These are phyloP conservation scores for Chelonus formosanus DNA, from an alignment of 2,888 invertebrate species.

Conservation along the genomic window DNA sequence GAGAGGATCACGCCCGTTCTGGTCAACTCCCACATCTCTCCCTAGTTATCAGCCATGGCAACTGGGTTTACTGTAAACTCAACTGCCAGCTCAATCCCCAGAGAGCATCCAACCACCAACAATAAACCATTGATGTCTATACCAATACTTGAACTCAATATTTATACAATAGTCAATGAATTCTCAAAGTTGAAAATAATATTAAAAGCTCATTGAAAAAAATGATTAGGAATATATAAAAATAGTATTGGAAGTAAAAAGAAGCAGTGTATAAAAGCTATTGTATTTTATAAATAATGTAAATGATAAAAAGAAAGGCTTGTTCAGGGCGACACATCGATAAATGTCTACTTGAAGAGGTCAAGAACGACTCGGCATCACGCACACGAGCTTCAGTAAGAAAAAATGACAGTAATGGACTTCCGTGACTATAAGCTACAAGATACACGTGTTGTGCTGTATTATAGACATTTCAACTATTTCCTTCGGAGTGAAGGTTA, in stretches of 20 bases:
- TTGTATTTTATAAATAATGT: constrained; percentile 9
- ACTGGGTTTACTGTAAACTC: constrained; percentile 33
- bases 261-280: no score
- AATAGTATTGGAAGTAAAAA: neutral
- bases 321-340: constrained; percentile 27
- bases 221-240: neutral
- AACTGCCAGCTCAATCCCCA: constrained; percentile 9
- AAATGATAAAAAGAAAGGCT: neutral
- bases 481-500: constrained; percentile 1
- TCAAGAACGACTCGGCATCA: constrained; percentile 33
- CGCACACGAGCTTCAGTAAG: constrained; percentile 21
- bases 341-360: constrained; percentile 32
- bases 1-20: constrained; percentile 51
- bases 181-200: no score
- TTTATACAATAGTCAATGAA: no score
- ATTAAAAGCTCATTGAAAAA: neutral
- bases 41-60: constrained; percentile 35
- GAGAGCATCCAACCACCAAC: constrained; percentile 8
- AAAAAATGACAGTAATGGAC: constrained; percentile 33
- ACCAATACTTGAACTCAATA: neutral
- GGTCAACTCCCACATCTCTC: constrained; percentile 52
- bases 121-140: constrained; percentile 23
- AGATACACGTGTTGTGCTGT: constrained; percentile 36
- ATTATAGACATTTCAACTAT: constrained; percentile 18
- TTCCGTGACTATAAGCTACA: constrained; percentile 40